These are phyloP conservation scores for Drosophila erecta DNA, from an alignment of 1,140 invertebrate genomes.

Conservation along the genomic window DNA sequence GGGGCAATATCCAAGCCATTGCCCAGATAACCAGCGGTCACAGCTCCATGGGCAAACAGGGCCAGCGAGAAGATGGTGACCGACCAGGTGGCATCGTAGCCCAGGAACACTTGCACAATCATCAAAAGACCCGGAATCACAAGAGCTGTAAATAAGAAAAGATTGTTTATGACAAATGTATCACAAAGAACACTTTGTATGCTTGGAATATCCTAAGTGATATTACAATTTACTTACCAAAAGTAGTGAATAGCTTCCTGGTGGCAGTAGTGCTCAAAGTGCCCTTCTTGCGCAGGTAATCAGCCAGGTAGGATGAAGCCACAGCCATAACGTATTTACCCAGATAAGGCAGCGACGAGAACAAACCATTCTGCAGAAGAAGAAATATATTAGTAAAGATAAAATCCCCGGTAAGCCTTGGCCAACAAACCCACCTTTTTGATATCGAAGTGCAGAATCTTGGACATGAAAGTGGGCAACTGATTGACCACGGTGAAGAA, in stretches of 20 bases:
- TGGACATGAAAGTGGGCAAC: slow-evolving; percentile 96
- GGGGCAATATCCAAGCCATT: slow-evolving; percentile 96
- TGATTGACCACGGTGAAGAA: slow-evolving; percentile 98
- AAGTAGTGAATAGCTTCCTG: slow-evolving; percentile 88
- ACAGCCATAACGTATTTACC: slow-evolving; percentile 93
- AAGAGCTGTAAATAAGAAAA: slow-evolving; percentile 85
- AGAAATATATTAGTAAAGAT: not conserved
- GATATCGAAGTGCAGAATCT: slow-evolving; percentile 94
- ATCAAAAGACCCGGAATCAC: slow-evolving; percentile 88
- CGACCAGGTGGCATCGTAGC: slow-evolving; percentile 88
- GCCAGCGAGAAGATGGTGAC: slow-evolving; percentile 91
- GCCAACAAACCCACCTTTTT: slow-evolving; percentile 86
- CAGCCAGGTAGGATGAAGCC: slow-evolving; percentile 88
- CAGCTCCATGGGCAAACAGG: slow-evolving; percentile 92
- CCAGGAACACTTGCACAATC: slow-evolving; percentile 89
- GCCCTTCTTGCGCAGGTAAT: slow-evolving; percentile 88
- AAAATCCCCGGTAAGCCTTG: not conserved
- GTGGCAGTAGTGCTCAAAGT: slow-evolving; percentile 89
- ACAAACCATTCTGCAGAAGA: slow-evolving; percentile 89
- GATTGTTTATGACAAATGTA: not conserved
- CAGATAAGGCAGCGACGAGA: slow-evolving; percentile 95
- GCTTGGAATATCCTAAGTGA: too few relatives aligned
- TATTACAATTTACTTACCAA: slow-evolving; percentile 85
- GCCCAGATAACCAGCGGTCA: slow-evolving; percentile 94
- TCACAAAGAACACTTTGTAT: too few relatives aligned